These are phyloP conservation scores for Trissolcus basalis DNA, from an alignment of 1,140 invertebrate genomes.

Conservation along the genomic window DNA sequence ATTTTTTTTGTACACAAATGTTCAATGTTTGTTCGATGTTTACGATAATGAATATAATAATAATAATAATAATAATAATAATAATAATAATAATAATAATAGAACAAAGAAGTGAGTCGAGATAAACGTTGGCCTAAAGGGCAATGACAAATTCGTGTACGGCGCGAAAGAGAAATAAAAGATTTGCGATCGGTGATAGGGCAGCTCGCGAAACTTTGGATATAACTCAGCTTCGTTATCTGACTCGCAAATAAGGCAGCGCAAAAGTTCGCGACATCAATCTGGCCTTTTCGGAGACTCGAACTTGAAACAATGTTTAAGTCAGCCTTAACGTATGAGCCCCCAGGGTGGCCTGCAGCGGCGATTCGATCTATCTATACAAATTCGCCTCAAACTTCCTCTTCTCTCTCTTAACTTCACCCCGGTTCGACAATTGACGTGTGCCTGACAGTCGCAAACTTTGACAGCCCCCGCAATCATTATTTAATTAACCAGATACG, in stretches of 20 bases:
- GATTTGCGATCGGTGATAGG: constrained; percentile 57
- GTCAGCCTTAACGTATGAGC: constrained; percentile 75
- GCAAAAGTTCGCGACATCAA: constrained; percentile 77
- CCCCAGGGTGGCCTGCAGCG: constrained; percentile 66
- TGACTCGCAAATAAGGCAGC: constrained; percentile 77
- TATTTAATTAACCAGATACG: too few relatives aligned
- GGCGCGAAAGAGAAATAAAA: constrained; percentile 62
- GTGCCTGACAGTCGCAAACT: constrained; percentile 7
- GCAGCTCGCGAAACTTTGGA: constrained; percentile 68
- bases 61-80: background rate
- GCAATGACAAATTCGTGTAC: constrained; percentile 41
- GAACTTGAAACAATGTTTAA: constrained; percentile 77
- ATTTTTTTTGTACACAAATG: constrained; percentile 2
- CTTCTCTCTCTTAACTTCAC: constrained; percentile 52
- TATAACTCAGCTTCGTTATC: constrained; percentile 77
- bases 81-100: constrained; percentile 13
- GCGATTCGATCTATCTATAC: constrained; percentile 70
- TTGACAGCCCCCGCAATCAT: too few relatives aligned
- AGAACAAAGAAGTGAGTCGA: background rate
- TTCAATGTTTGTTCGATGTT: constrained; percentile 41
- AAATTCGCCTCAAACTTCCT: constrained; percentile 62
- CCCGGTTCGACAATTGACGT: constrained; percentile 38
- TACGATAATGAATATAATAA: constrained; percentile 27
- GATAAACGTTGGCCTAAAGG: constrained; percentile 4
- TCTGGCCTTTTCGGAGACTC: constrained; percentile 75